Evolutionary conservation across 1,140 invertebrate species (phyloP).

Genomic region (Drosophila guanche): DNA sequence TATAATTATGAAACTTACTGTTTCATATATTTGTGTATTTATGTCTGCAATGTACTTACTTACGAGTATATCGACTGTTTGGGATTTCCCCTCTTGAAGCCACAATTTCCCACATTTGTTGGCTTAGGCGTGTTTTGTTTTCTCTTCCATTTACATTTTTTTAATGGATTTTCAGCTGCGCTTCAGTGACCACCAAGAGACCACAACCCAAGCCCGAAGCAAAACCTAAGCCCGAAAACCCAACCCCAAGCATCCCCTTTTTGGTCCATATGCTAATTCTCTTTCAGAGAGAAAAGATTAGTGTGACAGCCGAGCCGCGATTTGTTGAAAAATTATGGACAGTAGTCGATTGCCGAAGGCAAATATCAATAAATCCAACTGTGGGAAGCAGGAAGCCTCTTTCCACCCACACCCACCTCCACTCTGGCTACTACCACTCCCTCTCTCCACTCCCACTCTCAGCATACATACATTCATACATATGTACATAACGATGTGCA

Average conservation of each 20-base stretch:
- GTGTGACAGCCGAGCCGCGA: slow-evolving; percentile 81
- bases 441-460: slow-evolving; percentile 8
- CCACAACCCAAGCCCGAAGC: slow-evolving; percentile 25
- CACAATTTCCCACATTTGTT: slow-evolving; percentile 75
- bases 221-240: slow-evolving; percentile 16
- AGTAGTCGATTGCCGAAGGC: slow-evolving; percentile 67
- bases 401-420: slow-evolving; percentile 34
- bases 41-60: neutral
- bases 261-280: slow-evolving; percentile 72
- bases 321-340: slow-evolving; percentile 81
- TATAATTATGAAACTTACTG: slow-evolving; percentile 23
- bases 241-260: slow-evolving; percentile 34
- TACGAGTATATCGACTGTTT: slow-evolving; percentile 3
- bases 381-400: slow-evolving; percentile 42
- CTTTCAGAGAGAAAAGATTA: slow-evolving; percentile 56
- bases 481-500: slow-evolving; percentile 43
- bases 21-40: slow-evolving; percentile 20
- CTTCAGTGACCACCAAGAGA: slow-evolving; percentile 69
- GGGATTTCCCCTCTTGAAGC: slow-evolving; percentile 28
- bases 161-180: slow-evolving; percentile 59
- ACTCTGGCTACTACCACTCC: slow-evolving; percentile 32
- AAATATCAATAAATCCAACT: slow-evolving; percentile 67
- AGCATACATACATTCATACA: no score
- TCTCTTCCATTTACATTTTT: slow-evolving; percentile 44
- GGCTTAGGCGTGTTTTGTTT: slow-evolving; percentile 42